These are phyloP conservation scores for Simalia tracyae DNA, from an alignment of 2,797 vertebrate species.

Conservation along the genomic window DNA sequence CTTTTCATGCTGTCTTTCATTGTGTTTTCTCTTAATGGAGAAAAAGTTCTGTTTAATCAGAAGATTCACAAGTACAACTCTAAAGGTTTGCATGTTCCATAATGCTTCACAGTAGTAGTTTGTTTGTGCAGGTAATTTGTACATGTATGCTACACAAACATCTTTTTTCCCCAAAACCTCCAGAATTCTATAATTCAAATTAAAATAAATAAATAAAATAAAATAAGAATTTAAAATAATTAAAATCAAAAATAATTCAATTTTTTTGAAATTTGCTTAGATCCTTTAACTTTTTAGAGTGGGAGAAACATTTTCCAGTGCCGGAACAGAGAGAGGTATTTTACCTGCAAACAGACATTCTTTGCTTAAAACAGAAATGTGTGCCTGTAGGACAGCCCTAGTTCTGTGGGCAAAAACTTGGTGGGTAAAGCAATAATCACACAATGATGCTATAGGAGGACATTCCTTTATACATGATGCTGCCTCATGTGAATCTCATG, in stretches of 20 bases:
- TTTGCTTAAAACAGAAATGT: neutral
- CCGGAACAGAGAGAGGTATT: neutral
- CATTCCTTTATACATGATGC: neutral
- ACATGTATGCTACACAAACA: neutral
- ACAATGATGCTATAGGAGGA: neutral
- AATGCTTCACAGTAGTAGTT: neutral
- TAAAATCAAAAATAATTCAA: too few species aligned
- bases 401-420: neutral
- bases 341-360: neutral
- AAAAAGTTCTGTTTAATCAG: neutral
- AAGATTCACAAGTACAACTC: neutral
- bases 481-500: neutral
- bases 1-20: neutral
- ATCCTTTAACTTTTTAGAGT: neutral
- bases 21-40: neutral
- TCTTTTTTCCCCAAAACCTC: neutral
- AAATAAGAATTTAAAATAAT: too few species aligned
- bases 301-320: neutral
- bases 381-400: neutral
- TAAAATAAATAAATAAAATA: too few species aligned
- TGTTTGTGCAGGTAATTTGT: neutral
- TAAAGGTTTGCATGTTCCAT: neutral
- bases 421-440: neutral
- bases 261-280: neutral
- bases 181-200: neutral